Percentiles rank a stretch among this genome's conserved stretches.
phyloP scores from a whole-genome alignment of 2,797 vertebrate genomes.

The Enteromius afrohamiltoni region DNA sequence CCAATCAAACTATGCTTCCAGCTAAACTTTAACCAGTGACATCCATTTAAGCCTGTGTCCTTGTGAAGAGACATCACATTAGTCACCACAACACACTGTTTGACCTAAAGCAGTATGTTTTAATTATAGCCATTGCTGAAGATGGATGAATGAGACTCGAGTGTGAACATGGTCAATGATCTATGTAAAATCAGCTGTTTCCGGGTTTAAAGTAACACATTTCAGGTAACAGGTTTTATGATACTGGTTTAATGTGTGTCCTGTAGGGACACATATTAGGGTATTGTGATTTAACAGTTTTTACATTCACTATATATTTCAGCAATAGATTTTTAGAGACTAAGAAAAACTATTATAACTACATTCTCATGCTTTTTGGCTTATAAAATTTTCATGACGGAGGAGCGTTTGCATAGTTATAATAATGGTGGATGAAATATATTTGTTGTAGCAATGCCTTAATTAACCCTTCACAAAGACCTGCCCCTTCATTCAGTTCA shows the following conservation, averaged over 20 bases:
- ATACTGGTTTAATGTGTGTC: background rate
- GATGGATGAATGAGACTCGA: background rate
- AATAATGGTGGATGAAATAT: background rate
- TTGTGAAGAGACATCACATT: background rate
- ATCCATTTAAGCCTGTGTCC: constrained; percentile 7
- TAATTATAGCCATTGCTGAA: constrained; percentile 4
- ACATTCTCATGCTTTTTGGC: background rate
- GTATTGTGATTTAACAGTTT: background rate
- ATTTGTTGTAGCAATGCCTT: background rate
- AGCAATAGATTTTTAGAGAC: background rate
- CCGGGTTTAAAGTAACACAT: background rate
- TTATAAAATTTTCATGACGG: background rate
- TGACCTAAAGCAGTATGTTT: constrained; percentile 5
- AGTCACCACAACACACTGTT: background rate
- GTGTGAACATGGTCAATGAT: background rate
- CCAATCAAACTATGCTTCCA: background rate
- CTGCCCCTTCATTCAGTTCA: background rate
- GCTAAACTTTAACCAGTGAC: background rate
- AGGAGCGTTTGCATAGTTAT: background rate
- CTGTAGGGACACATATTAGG: background rate
- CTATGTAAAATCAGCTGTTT: background rate
- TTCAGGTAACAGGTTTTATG: background rate
- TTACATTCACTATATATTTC: background rate
- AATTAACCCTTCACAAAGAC: background rate
- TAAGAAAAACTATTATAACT: background rate